Percentiles rank a stretch among this genome's conserved stretches.
phyloP scores from a whole-genome alignment of 2,797 vertebrate genomes.

The Xenentodon cancila region DNA sequence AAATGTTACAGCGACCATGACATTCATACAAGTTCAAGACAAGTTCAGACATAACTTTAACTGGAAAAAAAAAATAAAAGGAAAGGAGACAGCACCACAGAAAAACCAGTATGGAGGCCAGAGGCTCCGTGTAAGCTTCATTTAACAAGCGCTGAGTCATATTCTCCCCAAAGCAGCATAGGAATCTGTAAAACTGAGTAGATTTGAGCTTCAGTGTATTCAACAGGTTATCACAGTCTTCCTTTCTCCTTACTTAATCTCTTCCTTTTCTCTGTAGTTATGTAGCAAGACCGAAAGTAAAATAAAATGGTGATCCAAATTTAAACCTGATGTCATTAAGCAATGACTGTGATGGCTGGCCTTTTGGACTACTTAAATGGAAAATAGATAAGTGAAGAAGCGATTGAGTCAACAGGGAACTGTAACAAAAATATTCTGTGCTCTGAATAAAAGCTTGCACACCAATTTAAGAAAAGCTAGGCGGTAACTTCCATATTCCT shows the following conservation, averaged over 20 bases:
- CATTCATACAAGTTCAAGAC: conserved; percentile 44
- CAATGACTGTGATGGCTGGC: conserved; percentile 34
- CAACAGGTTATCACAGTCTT: conserved; percentile 24
- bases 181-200: conserved; percentile 16
- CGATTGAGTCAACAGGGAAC: background rate
- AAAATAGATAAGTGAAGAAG: background rate
- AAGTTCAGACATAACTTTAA: conserved; percentile 58
- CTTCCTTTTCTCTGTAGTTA: conserved; percentile 55
- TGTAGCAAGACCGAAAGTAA: conserved; percentile 50
- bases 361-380: conserved; percentile 25
- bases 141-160: conserved; percentile 50
- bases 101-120: conserved; percentile 15
- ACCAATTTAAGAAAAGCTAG: conserved; percentile 9
- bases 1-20: conserved; percentile 12
- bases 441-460: conserved; percentile 36
- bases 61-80: conserved; percentile 7
- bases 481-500: conserved; percentile 45
- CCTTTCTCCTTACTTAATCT: conserved; percentile 10
- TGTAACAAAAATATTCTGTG: conserved; percentile 35
- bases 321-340: conserved; percentile 64
- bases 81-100: background rate
- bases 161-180: conserved; percentile 25
- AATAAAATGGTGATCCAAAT: conserved; percentile 61
- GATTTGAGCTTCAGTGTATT: conserved; percentile 15
- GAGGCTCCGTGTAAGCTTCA: conserved; percentile 6